Evolutionary conservation across 2,113 vertebrate genomes (phyloP).

Genomic region (Syrrhaptes paradoxus): DNA sequence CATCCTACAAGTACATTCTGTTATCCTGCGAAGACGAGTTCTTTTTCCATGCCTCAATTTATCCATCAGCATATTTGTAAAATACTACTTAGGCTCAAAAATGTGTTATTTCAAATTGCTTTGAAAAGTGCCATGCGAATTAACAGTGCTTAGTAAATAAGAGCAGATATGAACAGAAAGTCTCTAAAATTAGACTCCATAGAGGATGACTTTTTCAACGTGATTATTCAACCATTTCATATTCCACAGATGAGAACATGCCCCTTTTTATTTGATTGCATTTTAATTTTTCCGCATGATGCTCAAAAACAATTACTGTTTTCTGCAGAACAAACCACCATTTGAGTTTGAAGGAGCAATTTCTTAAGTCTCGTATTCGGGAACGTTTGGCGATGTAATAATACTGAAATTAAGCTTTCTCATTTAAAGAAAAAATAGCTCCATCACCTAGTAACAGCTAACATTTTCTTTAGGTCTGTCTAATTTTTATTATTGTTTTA

Average conservation of each 20-base stretch:
- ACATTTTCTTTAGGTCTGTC: not conserved
- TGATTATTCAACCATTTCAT: not conserved
- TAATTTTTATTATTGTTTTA: not conserved
- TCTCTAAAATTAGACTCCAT: not conserved
- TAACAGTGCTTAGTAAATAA: not conserved
- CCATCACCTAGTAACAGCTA: not conserved
- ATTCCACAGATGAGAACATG: not conserved
- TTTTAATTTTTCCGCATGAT: not conserved
- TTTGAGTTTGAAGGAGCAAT: constrained; percentile 23
- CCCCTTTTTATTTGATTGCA: not conserved
- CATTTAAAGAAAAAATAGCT: not conserved
- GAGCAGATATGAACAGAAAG: not conserved
- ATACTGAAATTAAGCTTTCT: constrained; percentile 56
- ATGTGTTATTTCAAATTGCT: not conserved
- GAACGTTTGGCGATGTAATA: constrained; percentile 25
- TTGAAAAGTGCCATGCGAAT: not conserved
- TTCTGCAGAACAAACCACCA: not conserved
- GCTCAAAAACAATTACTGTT: not conserved
- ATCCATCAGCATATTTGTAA: not conserved
- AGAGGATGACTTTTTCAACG: not conserved
- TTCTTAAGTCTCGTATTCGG: constrained; percentile 9
- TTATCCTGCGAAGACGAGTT: not conserved
- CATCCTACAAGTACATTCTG: not conserved
- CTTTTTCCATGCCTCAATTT: not conserved
- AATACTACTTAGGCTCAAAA: not conserved